Evolutionary conservation across 64 coral and sea anemone genomes (phyloP).

Genomic region (Astreopora myriophthalma): DNA sequence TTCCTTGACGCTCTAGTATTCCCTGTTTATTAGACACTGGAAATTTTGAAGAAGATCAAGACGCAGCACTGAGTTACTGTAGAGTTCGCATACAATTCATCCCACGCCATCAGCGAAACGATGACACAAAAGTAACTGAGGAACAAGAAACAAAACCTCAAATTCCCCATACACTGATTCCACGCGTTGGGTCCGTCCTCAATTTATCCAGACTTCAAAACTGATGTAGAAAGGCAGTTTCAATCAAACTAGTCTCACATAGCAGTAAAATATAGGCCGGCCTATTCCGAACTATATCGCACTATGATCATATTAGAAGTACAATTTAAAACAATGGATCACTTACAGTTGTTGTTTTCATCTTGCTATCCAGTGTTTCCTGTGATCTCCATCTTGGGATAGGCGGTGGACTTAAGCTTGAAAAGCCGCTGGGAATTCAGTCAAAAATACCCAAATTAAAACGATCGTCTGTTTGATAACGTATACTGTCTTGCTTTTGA

Average conservation of each 20-base stretch:
- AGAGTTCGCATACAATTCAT: background rate
- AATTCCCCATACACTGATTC: too few species aligned
- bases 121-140: background rate
- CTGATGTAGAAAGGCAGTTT: too few species aligned
- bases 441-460: background rate
- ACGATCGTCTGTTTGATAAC: background rate
- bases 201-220: too few species aligned
- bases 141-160: too few species aligned
- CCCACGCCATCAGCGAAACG: background rate
- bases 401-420: slow-evolving; percentile 10
- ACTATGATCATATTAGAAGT: background rate
- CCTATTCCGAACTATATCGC: background rate
- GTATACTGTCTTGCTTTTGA: background rate
- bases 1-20: background rate
- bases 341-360: slow-evolving; percentile 59
- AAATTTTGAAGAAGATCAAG: too few species aligned
- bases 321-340: slow-evolving; percentile 26
- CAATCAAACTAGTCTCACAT: too few species aligned
- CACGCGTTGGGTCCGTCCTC: too few species aligned
- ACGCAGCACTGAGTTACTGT: background rate
- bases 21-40: too few species aligned
- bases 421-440: slow-evolving; percentile 24
- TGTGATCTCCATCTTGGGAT: slow-evolving; percentile 33
- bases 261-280: background rate
- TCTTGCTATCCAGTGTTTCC: slow-evolving; percentile 34